phyloP scores from a whole-genome alignment of 2,113 vertebrate genomes.

The Xenopus laevis region DNA sequence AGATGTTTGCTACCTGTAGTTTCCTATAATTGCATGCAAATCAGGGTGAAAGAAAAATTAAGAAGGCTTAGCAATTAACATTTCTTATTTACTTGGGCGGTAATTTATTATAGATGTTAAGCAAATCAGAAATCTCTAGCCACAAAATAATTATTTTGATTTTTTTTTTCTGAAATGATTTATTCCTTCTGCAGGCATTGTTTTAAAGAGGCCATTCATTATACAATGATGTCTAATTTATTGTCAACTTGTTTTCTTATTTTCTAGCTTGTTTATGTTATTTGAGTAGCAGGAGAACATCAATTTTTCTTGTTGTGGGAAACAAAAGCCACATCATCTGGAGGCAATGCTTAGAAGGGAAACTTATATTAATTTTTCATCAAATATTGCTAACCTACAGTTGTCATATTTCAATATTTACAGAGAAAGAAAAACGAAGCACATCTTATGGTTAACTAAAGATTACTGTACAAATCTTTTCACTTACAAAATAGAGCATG shows the following conservation, averaged over 20 bases:
- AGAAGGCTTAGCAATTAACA: conserved; percentile 41
- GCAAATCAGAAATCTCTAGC: conserved; percentile 27
- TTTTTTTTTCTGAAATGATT: conserved; percentile 13
- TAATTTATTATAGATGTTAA: conserved; percentile 38
- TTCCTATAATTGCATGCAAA: conserved; percentile 37
- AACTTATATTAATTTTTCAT: too few relatives aligned
- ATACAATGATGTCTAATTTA: conserved; percentile 7
- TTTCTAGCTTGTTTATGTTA: background rate
- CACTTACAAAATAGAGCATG: too few relatives aligned
- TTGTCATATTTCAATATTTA: too few relatives aligned
- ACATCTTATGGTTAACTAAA: too few relatives aligned
- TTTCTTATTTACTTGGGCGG: conserved; percentile 40
- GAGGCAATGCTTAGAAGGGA: too few relatives aligned
- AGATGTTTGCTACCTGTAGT: conserved; percentile 36
- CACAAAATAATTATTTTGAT: conserved; percentile 24
- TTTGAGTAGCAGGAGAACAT: background rate
- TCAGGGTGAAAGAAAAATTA: conserved; percentile 31
- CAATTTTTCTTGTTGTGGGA: background rate
- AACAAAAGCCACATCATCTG: too few relatives aligned
- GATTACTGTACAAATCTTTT: too few relatives aligned
- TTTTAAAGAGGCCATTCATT: conserved; percentile 16
- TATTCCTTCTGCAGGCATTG: conserved; percentile 14
- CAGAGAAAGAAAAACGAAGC: too few relatives aligned
- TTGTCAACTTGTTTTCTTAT: conserved; percentile 6
- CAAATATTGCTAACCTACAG: too few relatives aligned